Conservation (phyloP, 2,113 vertebrate genomes). For the Copsychus sechellarum region DNA sequence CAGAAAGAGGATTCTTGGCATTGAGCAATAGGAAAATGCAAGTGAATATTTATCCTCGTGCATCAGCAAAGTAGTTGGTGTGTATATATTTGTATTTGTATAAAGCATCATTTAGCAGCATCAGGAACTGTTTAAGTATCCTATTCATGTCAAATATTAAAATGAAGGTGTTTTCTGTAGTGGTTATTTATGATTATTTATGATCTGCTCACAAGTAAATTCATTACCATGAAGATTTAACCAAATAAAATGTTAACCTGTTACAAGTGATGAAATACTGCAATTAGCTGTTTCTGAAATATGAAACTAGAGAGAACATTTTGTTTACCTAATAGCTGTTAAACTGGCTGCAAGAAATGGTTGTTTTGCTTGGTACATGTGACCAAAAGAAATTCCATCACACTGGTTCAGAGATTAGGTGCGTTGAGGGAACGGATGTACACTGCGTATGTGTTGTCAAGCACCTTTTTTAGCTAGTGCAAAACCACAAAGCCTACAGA, state of each 20-base stretch:
- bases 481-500: not conserved
- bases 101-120: not conserved
- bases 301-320: not conserved
- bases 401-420: not conserved
- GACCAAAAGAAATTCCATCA: not conserved
- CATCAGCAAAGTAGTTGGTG: not conserved
- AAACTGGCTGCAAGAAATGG: not conserved
- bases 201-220: slow-evolving; percentile 1
- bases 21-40: not conserved
- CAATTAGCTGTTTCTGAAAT: slow-evolving; percentile 25
- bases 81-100: not conserved
- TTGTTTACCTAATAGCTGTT: not conserved
- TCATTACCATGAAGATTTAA: slow-evolving; percentile 6
- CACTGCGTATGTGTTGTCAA: not conserved
- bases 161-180: not conserved
- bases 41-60: not conserved
- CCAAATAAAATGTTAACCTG: slow-evolving; percentile 18
- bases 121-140: not conserved
- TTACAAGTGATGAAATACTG: slow-evolving; percentile 6
- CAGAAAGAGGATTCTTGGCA: not conserved
- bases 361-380: not conserved
- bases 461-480: not conserved
- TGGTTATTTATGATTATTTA: slow-evolving; percentile 7
- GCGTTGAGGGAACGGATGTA: not conserved
- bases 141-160: not conserved